Evolutionary conservation across 1,140 invertebrate genomes (phyloP), one percentile per base, ranked within the genome.

Genomic region (Contarinia nasturtii): DNA sequence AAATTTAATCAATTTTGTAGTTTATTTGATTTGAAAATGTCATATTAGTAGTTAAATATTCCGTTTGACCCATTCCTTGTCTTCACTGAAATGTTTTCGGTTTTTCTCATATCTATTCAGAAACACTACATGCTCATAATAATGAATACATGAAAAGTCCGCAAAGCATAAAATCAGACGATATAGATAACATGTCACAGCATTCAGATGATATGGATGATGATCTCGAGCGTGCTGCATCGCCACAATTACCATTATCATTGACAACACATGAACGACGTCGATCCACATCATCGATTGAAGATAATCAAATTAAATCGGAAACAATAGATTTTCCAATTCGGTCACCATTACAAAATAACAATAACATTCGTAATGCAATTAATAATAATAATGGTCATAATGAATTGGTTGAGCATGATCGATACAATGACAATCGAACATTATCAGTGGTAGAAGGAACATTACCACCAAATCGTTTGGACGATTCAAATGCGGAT

Each of bases 301-400:
- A 58, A 33, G 48, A 47, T 14, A 38, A 47, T 44, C 36, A 44
- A 42, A 33, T 44, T 15, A 49, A 45, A 38, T 33, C 36, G 19
- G 40, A 44, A 11, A 11, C 33, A 46, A n/a, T n/a, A 10, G 27
- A 27, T 27, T 2, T 42, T 19, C 37, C 44, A 33, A 22, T 44
- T 14, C 54, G 54, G 33, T 52, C 51, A 44, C 37, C 41, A 14
- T 7, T 18, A 5, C 17, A 12, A 14, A 43, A 11, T 47, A 51
- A 45, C 41, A 52, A 47, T 45, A 27, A 27, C 27, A 27, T 27
- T 27, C 27, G 27, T 5, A 53, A 42, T 47, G 64, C 66, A 36
- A 59, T 62, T 20, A 69, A 66, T 48, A 70, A 71, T 49, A 67
- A 70, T 48, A 69, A 65, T 50, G 64, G 63, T 33, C 59, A 62